Base-by-base conservation (phyloP, 2,797 vertebrate species). In the Manis pentadactyla region DNA sequence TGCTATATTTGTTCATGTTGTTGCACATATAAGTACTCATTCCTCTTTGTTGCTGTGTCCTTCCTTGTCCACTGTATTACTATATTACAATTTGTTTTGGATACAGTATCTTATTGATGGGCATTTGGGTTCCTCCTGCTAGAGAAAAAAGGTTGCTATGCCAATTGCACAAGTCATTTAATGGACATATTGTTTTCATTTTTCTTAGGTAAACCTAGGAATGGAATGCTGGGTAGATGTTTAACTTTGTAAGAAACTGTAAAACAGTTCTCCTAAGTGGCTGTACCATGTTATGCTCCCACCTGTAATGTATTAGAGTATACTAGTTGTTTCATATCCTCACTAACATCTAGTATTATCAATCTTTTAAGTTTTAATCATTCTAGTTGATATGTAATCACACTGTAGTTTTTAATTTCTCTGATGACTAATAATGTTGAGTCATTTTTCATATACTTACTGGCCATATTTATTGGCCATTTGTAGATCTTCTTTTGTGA, bases 371-470 rank as follows among this genome's bases (percentile, higher is more conserved):
- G 61, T 59, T 71, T 93, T 64, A 91, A 68, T n/a, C 29, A 71
- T 53, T 88, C 49, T 68, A 61, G 31, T 21, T 78, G 61, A 88
- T 57, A 29, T 37, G 78, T 59, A 83, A 73, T 21, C 37, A 81
- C 29, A 55, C 13, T 78, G n/a, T n/a, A n/a, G n/a, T 51, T 93
- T 95, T 82, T 34, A 95, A 78, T 86, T 92, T 87, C 57, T 85
- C 18, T 93, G 53, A 49, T 74, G 53, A 86, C n/a, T 92, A 87
- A 89, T 61, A 89, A 29, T 14, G 7, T 34, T 75, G 19, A 73
- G 34, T 46, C 68, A 51, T 88, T 86, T 90, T 86, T 55, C 5
- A 37, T 63, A 31, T 63, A 42, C 49, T 92, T 87, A 34, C 15
- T 63, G 46, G 46, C 46, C 46, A 77, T 53, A 31, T 46, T 46